Evolutionary conservation across 1,140 invertebrate species (phyloP).

Genomic region (Littorina saxatilis): DNA sequence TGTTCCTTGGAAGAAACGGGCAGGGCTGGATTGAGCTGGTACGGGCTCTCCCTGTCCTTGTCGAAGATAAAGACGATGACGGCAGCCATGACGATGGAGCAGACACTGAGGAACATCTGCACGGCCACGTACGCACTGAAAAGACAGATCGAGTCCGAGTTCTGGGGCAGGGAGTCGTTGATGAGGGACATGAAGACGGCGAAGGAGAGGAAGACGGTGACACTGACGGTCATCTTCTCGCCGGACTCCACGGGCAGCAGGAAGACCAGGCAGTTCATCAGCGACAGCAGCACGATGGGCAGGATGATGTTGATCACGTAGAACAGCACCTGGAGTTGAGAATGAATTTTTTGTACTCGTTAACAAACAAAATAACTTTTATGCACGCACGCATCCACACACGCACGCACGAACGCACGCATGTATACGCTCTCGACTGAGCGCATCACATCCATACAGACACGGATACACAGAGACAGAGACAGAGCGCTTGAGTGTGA

Average conservation of each 20-base stretch:
- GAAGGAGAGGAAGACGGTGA: constrained; percentile 52
- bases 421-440: background rate
- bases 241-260: constrained; percentile 47
- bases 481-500: too few relatives aligned
- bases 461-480: too few relatives aligned
- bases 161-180: constrained; percentile 43
- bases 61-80: constrained; percentile 36
- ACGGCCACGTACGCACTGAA: constrained; percentile 72
- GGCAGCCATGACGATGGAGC: constrained; percentile 33
- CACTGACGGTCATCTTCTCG: constrained; percentile 48
- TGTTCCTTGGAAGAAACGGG: too few relatives aligned
- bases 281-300: constrained; percentile 48
- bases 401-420: too few relatives aligned
- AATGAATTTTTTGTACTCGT: background rate
- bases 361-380: constrained; percentile 18
- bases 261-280: constrained; percentile 43
- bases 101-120: constrained; percentile 38
- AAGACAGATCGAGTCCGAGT: constrained; percentile 44
- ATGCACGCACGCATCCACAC: too few relatives aligned
- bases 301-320: constrained; percentile 42
- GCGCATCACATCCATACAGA: too few relatives aligned
- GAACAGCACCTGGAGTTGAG: constrained; percentile 11
- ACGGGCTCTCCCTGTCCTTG: background rate
- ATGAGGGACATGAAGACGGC: constrained; percentile 47
- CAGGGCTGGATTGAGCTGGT: too few relatives aligned